phyloP scores from a whole-genome alignment of 1,140 invertebrate genomes.

The Belonocnema kinseyi region DNA sequence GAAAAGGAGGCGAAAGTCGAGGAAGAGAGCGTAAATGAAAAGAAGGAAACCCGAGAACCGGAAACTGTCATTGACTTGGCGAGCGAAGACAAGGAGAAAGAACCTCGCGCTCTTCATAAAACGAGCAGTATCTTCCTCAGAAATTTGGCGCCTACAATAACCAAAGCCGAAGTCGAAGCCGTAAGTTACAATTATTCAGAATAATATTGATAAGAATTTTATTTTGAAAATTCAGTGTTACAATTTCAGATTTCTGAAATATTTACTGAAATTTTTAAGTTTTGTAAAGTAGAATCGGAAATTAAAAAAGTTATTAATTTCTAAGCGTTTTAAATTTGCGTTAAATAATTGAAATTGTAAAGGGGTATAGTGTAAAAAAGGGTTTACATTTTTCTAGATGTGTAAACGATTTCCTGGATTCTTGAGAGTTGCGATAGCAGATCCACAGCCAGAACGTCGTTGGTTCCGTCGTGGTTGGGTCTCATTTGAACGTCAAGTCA shows the following conservation, averaged over 20 bases:
- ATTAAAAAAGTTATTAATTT: too few relatives aligned
- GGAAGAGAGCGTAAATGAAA: constrained; percentile 59
- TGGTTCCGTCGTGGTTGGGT: constrained; percentile 99
- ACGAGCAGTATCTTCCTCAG: constrained; percentile 98
- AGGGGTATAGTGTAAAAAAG: too few relatives aligned
- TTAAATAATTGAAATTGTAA: too few relatives aligned
- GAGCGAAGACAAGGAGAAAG: constrained; percentile 76
- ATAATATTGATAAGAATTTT: constrained; percentile 1
- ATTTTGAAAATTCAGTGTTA: constrained; percentile 19
- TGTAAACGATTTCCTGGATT: constrained; percentile 97
- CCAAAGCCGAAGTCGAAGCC: constrained; percentile 97
- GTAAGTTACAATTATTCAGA: constrained; percentile 74
- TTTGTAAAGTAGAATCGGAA: too few relatives aligned
- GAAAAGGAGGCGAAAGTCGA: constrained; percentile 68
- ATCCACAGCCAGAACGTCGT: constrained; percentile 95
- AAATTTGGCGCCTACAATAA: constrained; percentile 96
- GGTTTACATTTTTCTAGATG: constrained; percentile 80
- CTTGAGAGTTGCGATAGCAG: constrained; percentile 96
- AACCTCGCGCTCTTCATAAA: constrained; percentile 88
- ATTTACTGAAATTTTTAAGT: too few relatives aligned
- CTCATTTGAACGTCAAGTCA: constrained; percentile 96
- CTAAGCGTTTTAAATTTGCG: too few relatives aligned
- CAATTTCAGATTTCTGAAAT: too few relatives aligned
- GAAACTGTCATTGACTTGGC: constrained; percentile 72
- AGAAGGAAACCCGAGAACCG: constrained; percentile 62